A percentile compares a stretch with the other conserved stretches of the same genome.
Evolutionary conservation across 2,113 vertebrate species (phyloP).

Genomic region (Colossoma macropomum): DNA sequence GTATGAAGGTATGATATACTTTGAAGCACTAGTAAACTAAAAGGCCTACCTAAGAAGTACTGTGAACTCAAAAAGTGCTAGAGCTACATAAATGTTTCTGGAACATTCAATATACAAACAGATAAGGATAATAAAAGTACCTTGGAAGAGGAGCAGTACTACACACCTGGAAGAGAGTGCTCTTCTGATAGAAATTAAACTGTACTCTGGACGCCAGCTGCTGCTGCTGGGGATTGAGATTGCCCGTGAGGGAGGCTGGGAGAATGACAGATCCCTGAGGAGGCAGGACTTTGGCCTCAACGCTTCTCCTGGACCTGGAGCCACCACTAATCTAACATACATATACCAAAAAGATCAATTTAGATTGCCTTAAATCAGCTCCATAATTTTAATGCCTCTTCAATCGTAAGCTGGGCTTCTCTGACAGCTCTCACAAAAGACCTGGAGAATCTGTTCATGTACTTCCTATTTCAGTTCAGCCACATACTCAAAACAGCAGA

Average conservation of each 20-base stretch:
- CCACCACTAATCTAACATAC: slow-evolving; percentile 59
- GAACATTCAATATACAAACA: neutral
- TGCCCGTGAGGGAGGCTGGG: slow-evolving; percentile 80
- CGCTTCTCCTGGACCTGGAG: slow-evolving; percentile 25
- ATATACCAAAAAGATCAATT: neutral
- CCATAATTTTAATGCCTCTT: neutral
- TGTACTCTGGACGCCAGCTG: slow-evolving; percentile 84
- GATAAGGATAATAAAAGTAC: neutral
- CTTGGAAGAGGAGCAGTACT: neutral
- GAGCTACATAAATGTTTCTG: too few relatives aligned
- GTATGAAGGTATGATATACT: too few relatives aligned
- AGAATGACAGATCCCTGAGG: slow-evolving; percentile 84
- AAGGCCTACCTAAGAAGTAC: too few relatives aligned
- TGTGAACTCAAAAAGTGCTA: too few relatives aligned
- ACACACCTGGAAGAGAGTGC: slow-evolving; percentile 88
- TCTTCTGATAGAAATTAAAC: slow-evolving; percentile 93
- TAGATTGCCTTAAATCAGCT: neutral
- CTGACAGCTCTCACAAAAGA: neutral
- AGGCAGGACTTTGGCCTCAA: slow-evolving; percentile 50
- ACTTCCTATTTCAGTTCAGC: neutral
- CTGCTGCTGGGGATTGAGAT: slow-evolving; percentile 74
- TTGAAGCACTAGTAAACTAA: too few relatives aligned
- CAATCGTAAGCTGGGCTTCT: neutral
- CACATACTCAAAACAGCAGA: neutral
- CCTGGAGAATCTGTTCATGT: neutral